These are phyloP conservation scores for Apeltes quadracus DNA, from an alignment of 2,113 vertebrate species.

Conservation along the genomic window DNA sequence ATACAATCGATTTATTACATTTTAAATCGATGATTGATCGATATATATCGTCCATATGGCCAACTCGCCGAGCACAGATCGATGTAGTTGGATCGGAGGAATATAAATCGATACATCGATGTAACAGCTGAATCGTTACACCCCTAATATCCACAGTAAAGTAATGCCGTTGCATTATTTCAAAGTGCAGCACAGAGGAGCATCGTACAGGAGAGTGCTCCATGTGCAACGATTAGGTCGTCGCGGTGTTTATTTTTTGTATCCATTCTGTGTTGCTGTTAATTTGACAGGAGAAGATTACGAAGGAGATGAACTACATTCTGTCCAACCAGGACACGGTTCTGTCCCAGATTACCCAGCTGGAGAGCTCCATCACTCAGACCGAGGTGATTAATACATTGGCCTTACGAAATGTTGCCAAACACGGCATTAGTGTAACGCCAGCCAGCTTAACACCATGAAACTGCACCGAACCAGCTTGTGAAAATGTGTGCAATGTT, in stretches of 20 bases:
- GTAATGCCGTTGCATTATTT: neutral
- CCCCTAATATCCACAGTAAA: no score
- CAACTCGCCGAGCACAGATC: no score
- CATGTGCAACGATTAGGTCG: neutral
- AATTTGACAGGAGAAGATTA: conserved; percentile 90
- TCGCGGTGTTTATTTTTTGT: conserved; percentile 5
- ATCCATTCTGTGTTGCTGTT: conserved; percentile 20
- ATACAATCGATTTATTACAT: no score
- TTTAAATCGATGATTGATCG: no score
- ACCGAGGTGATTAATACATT: conserved; percentile 84
- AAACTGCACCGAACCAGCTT: neutral
- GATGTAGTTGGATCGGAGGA: no score
- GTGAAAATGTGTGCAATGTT: neutral
- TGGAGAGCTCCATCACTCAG: conserved; percentile 91
- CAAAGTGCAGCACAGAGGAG: neutral
- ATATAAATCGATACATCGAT: no score
- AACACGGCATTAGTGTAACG: conserved; percentile 12
- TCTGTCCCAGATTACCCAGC: conserved; percentile 90
- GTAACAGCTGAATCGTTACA: no score
- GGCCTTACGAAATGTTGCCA: conserved; percentile 1
- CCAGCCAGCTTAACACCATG: neutral
- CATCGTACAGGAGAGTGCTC: neutral
- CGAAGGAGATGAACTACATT: conserved; percentile 92
- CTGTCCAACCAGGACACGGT: conserved; percentile 93
- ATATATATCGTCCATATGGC: no score